phyloP scores from a whole-genome alignment of 2,888 invertebrate genomes.

The Lacanobia wlatinum region DNA sequence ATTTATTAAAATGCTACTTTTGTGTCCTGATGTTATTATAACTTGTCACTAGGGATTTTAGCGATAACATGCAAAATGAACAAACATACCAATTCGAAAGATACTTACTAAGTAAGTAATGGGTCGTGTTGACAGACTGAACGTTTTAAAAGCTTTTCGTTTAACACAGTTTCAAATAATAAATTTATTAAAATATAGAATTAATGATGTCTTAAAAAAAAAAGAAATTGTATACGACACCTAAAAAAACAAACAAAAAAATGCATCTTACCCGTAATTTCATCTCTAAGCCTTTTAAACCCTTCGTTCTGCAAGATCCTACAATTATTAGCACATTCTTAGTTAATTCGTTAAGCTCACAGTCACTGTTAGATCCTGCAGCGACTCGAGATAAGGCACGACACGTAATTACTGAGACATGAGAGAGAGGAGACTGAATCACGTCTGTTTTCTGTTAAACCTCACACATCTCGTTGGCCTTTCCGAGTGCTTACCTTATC shows the following conservation, averaged over 20 bases:
- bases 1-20: background rate
- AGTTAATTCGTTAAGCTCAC: constrained; percentile 39
- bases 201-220: no score
- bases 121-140: no score
- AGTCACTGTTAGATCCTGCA: constrained; percentile 21
- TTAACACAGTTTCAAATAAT: no score
- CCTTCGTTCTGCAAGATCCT: background rate
- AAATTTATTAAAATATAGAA: no score
- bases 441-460: constrained; percentile 33
- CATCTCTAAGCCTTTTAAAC: background rate
- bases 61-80: background rate
- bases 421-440: constrained; percentile 7
- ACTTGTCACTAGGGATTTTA: background rate
- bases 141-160: no score
- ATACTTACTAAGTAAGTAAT: no score
- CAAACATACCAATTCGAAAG: background rate
- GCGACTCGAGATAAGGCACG: constrained; percentile 47
- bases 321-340: constrained; percentile 30
- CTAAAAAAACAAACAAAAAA: no score
- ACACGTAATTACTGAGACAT: constrained; percentile 50
- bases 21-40: no score
- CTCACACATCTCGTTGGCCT: background rate
- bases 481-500: background rate
- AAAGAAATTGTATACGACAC: no score
- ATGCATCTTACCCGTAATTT: no score